Percentiles rank a stretch among this genome's conserved stretches.
Evolutionary conservation across 2,113 vertebrate genomes (phyloP).

Genomic region (Pipa parva): DNA sequence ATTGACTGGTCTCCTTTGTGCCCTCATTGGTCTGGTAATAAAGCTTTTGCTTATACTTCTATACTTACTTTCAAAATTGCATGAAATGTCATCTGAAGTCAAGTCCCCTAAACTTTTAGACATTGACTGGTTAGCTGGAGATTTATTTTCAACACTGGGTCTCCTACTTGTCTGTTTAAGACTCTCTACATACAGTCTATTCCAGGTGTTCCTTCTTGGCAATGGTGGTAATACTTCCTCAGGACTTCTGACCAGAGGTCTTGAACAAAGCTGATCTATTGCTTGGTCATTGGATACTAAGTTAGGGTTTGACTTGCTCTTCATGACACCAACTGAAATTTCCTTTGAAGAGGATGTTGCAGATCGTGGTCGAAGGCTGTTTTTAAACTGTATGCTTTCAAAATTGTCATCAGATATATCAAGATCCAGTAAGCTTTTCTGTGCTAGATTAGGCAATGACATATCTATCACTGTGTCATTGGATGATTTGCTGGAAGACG

Average conservation of each 20-base stretch:
- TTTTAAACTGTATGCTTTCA: conserved; percentile 47
- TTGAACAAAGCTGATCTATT: conserved; percentile 55
- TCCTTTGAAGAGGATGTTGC: conserved; percentile 43
- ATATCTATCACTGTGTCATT: conserved; percentile 89
- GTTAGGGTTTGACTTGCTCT: conserved; percentile 92
- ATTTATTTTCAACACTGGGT: conserved; percentile 43
- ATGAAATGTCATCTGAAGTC: conserved; percentile 83
- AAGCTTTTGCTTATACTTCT: conserved; percentile 82
- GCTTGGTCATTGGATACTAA: conserved; percentile 55
- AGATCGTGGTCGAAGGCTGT: conserved; percentile 45
- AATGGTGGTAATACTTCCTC: conserved; percentile 46
- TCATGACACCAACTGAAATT: conserved; percentile 59
- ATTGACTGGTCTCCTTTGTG: conserved; percentile 50
- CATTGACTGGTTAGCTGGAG: conserved; percentile 56
- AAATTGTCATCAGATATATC: conserved; percentile 46
- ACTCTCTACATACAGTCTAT: conserved; percentile 73
- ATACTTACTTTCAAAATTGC: conserved; percentile 78
- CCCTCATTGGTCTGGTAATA: conserved; percentile 62
- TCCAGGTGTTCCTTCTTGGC: conserved; percentile 75
- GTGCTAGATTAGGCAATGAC: conserved; percentile 75
- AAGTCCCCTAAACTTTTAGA: conserved; percentile 93
- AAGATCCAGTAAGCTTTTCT: conserved; percentile 67
- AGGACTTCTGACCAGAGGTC: conserved; percentile 56
- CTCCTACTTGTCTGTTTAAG: conserved; percentile 67
- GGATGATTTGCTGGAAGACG: conserved; percentile 90